Conservation (phyloP, 2,797 vertebrate species). For the Pogonophryne albipinna region DNA sequence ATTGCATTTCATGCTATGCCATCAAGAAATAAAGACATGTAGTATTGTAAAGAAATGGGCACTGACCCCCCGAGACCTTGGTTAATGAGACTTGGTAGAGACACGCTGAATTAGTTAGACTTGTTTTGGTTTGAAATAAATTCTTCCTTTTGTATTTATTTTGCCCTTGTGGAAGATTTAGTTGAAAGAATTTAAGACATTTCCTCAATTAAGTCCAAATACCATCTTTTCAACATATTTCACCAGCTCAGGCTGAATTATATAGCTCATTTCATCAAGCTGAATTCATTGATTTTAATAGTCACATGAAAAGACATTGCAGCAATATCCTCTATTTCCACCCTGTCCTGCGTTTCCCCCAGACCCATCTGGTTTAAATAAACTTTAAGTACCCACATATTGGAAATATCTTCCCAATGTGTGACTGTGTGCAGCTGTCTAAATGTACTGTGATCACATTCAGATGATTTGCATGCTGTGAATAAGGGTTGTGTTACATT, state of each 20-base stretch:
- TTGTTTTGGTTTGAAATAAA: neutral
- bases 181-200: conserved; percentile 3
- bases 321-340: neutral
- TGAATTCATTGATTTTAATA: conserved; percentile 2
- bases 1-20: too few relatives aligned
- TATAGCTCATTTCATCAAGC: neutral
- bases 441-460: neutral
- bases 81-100: neutral
- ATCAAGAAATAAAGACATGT: too few relatives aligned
- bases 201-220: neutral
- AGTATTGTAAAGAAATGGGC: too few relatives aligned
- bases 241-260: neutral
- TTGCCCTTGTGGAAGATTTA: neutral
- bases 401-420: conserved; percentile 7
- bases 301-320: neutral
- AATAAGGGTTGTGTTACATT: neutral
- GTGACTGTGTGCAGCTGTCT: neutral
- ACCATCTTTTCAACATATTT: neutral
- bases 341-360: neutral
- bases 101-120: conserved; percentile 4
- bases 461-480: conserved; percentile 8
- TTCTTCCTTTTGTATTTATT: neutral
- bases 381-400: conserved; percentile 9
- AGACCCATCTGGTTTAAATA: conserved; percentile 10
- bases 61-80: too few relatives aligned